Conservation (phyloP, 2,797 vertebrate species). For the Pseudochaenichthys georgianus region DNA sequence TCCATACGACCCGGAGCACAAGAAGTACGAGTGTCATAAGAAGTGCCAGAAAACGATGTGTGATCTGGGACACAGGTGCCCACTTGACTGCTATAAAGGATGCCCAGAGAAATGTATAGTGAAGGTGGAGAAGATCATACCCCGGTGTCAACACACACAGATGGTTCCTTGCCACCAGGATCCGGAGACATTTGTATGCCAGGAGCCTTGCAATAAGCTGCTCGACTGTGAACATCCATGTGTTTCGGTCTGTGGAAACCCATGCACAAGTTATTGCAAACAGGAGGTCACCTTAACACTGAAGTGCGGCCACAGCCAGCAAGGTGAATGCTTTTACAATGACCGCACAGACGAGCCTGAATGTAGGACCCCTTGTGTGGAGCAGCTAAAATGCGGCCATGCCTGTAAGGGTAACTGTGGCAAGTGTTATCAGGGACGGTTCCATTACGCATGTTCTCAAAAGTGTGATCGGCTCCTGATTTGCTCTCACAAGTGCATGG, state of each 20-base stretch:
- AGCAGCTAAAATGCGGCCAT: slow-evolving; percentile 87
- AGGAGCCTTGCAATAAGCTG: slow-evolving; percentile 82
- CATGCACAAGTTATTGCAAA: slow-evolving; percentile 82
- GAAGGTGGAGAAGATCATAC: slow-evolving; percentile 87
- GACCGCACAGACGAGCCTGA: slow-evolving; percentile 2
- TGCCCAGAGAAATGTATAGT: slow-evolving; percentile 86
- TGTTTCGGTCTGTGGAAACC: slow-evolving; percentile 81
- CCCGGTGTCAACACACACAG: slow-evolving; percentile 88
- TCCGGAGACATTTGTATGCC: slow-evolving; percentile 82
- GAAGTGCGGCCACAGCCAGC: slow-evolving; percentile 88
- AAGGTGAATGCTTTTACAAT: slow-evolving; percentile 80
- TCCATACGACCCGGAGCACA: slow-evolving; percentile 90
- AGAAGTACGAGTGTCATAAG: slow-evolving; percentile 87
- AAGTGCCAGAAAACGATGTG: slow-evolving; percentile 89
- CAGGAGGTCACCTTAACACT: slow-evolving; percentile 77
- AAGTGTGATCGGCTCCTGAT: slow-evolving; percentile 86
- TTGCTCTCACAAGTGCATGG: slow-evolving; percentile 90
- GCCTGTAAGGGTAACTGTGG: slow-evolving; percentile 87
- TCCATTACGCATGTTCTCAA: slow-evolving; percentile 84
- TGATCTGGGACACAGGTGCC: slow-evolving; percentile 87
- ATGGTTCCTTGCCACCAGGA: slow-evolving; percentile 89
- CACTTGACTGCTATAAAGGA: slow-evolving; percentile 75
- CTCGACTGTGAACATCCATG: slow-evolving; percentile 90
- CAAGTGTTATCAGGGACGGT: slow-evolving; percentile 88
- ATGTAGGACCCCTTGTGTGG: slow-evolving; percentile 82